Conservation (phyloP, 1,140 invertebrate species). For the Penaeus vannamei region DNA sequence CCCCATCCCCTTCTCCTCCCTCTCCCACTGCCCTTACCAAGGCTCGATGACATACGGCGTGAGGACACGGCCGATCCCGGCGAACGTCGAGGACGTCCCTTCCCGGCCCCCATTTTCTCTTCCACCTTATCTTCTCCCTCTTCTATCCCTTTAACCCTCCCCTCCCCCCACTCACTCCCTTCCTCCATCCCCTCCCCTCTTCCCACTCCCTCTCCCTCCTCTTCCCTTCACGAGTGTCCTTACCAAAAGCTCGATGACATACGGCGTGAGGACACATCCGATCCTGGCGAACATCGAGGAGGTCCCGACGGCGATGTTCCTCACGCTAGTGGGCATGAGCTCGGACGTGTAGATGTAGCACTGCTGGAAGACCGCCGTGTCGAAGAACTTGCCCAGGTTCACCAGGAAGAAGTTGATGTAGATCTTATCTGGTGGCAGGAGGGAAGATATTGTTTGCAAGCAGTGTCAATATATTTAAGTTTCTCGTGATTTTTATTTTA, state of each 20-base stretch:
- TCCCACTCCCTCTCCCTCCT: too few relatives aligned
- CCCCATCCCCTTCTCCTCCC: background rate
- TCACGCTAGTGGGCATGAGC: conserved; percentile 86
- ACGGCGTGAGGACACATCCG: conserved; percentile 84
- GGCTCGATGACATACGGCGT: conserved; percentile 80
- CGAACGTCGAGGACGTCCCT: conserved; percentile 83
- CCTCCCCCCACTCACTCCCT: too few relatives aligned
- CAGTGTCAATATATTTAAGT: too few relatives aligned
- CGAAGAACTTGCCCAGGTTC: conserved; percentile 83
- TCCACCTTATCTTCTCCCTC: too few relatives aligned
- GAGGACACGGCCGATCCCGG: conserved; percentile 83
- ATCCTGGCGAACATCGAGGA: conserved; percentile 84
- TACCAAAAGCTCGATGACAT: conserved; percentile 75
- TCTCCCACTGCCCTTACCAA: conserved; percentile 9
- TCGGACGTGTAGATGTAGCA: conserved; percentile 87
- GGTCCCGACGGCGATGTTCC: conserved; percentile 86
- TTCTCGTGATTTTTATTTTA: too few relatives aligned
- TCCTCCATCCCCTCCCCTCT: too few relatives aligned
- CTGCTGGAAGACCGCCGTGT: conserved; percentile 85
- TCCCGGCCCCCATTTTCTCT: too few relatives aligned
- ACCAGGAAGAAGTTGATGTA: conserved; percentile 60
- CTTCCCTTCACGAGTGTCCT: background rate
- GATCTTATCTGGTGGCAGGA: conserved; percentile 28
- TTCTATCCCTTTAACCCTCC: too few relatives aligned
- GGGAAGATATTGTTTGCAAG: background rate